phyloP scores from a whole-genome alignment of 2,888 invertebrate genomes.

The Orthosia gothica region DNA sequence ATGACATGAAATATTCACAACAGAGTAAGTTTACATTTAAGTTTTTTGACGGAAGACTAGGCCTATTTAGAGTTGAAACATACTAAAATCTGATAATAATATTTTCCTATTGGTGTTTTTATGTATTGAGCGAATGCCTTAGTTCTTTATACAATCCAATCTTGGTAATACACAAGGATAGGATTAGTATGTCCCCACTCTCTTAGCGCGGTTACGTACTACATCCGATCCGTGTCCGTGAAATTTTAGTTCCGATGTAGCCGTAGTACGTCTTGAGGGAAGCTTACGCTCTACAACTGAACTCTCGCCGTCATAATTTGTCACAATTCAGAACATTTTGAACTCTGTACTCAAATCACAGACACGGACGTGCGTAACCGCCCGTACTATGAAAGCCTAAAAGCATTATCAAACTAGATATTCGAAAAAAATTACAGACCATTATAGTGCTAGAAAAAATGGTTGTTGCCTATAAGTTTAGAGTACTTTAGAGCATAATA shows the following conservation, averaged over 20 bases:
- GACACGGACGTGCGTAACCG: no score
- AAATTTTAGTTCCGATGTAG: no score
- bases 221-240: no score
- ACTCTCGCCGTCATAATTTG: no score
- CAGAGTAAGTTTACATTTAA: conserved; percentile 33
- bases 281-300: no score
- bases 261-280: no score
- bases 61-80: conserved; percentile 41
- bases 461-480: not conserved
- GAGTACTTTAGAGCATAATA: not conserved
- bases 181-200: conserved; percentile 16
- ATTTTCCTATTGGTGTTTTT: not conserved
- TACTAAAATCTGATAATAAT: not conserved
- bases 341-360: no score
- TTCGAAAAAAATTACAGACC: conserved; percentile 28
- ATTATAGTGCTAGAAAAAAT: conserved; percentile 13
- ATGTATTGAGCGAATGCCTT: not conserved
- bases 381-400: conserved; percentile 46
- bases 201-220: not conserved
- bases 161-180: not conserved
- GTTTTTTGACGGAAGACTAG: conserved; percentile 57
- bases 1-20: conserved; percentile 58
- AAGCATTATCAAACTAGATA: conserved; percentile 44
- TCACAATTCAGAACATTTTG: no score
- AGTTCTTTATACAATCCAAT: not conserved